These are phyloP conservation scores for Thermophis baileyi DNA, from an alignment of 2,113 vertebrate species.

Conservation along the genomic window DNA sequence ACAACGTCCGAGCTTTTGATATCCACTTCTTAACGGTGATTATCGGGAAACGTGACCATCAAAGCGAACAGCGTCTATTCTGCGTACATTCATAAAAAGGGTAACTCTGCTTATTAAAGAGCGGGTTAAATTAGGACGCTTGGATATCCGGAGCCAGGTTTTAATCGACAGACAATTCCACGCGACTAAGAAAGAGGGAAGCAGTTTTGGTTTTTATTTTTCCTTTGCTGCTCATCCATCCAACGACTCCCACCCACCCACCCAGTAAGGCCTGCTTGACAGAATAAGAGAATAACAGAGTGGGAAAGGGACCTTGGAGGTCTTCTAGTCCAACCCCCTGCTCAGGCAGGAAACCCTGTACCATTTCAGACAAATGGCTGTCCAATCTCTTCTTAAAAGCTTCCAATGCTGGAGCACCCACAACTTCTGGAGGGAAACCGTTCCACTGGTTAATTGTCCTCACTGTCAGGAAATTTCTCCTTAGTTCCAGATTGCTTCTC, in stretches of 20 bases:
- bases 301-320: neutral
- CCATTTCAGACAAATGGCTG: neutral
- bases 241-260: fast-evolving
- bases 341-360: too few species aligned
- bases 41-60: neutral
- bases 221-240: neutral
- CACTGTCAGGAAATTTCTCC: neutral
- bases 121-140: neutral
- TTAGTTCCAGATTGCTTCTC: neutral
- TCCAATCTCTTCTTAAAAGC: neutral
- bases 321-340: neutral
- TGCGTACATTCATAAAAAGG: neutral
- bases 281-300: neutral
- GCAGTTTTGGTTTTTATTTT: conserved; percentile 56
- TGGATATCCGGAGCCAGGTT: neutral
- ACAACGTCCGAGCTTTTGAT: neutral
- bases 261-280: neutral
- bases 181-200: neutral
- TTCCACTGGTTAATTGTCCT: neutral
- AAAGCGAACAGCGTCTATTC: neutral
- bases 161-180: neutral
- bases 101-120: neutral
- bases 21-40: neutral
- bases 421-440: too few species aligned
- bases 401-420: neutral